Evolutionary conservation across 1,140 invertebrate species (phyloP).

Genomic region (Ericerus pela): DNA sequence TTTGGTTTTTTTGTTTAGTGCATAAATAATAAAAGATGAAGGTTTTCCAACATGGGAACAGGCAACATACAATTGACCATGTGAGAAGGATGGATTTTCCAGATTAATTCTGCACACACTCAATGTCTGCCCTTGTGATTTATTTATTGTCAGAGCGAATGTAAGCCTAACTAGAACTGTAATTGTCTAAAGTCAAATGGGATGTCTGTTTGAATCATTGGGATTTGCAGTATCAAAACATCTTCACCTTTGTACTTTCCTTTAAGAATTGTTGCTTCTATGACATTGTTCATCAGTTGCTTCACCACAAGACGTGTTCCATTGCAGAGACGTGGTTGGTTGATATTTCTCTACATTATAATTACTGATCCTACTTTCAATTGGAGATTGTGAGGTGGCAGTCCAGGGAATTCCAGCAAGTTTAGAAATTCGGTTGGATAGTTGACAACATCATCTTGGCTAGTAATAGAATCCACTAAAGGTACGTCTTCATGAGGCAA

Average conservation of each 20-base stretch:
- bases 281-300: conserved; percentile 26
- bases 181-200: conserved; percentile 18
- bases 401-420: not conserved
- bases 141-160: conserved; percentile 8
- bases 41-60: not conserved
- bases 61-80: conserved; percentile 4
- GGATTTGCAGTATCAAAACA: conserved; percentile 15
- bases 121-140: conserved; percentile 5
- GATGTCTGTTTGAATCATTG: conserved; percentile 15
- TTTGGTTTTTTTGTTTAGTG: not conserved
- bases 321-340: conserved; percentile 26
- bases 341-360: conserved; percentile 30
- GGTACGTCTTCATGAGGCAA: no score
- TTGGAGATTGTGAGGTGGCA: not conserved
- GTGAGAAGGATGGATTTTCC: not conserved
- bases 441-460: conserved; percentile 7
- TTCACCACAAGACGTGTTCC: conserved; percentile 24
- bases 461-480: conserved; percentile 27
- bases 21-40: not conserved
- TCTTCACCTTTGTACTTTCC: conserved; percentile 16
- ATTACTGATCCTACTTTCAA: conserved; percentile 20
- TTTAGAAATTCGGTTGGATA: conserved; percentile 6
- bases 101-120: not conserved
- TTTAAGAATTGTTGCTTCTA: conserved; percentile 16
- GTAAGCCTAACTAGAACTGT: no score